These are phyloP conservation scores for Cyrtorhinus lividipennis DNA, from an alignment of 1,140 invertebrate species.

Conservation along the genomic window DNA sequence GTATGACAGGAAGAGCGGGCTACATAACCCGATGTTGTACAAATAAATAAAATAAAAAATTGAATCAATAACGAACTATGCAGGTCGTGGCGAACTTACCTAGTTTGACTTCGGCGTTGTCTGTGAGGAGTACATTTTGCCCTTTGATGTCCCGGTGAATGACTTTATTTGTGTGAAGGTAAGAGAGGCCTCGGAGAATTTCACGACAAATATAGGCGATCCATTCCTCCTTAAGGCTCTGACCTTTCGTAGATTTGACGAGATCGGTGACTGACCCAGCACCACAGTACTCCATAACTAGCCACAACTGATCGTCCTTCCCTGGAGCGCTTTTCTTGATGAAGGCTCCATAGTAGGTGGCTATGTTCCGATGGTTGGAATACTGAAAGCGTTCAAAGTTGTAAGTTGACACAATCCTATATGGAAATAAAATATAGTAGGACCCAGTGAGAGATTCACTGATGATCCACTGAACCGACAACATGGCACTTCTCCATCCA, in stretches of 20 bases:
- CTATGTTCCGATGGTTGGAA: constrained; percentile 98
- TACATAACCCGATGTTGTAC: too few relatives aligned
- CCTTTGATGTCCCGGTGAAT: constrained; percentile 99
- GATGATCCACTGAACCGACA: too few relatives aligned
- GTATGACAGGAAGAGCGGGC: too few relatives aligned
- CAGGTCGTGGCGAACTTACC: constrained; percentile 36
- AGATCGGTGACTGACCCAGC: constrained; percentile 97
- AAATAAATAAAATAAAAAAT: not conserved
- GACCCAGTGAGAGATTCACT: too few relatives aligned
- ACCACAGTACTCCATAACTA: constrained; percentile 99
- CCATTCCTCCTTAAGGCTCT: constrained; percentile 98
- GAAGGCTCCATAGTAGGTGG: constrained; percentile 99
- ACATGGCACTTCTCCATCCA: too few relatives aligned
- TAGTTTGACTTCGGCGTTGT: constrained; percentile 98
- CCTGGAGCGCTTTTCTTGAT: constrained; percentile 98
- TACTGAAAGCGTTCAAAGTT: too few relatives aligned
- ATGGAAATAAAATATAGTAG: not conserved
- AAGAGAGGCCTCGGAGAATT: constrained; percentile 88
- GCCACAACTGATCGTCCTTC: constrained; percentile 98
- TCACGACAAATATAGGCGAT: constrained; percentile 98
- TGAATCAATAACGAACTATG: not conserved
- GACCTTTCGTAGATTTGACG: constrained; percentile 97
- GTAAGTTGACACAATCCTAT: constrained; percentile 27
- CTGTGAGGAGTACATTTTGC: constrained; percentile 97
- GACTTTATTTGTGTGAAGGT: constrained; percentile 97